Conservation (phyloP, 2,113 vertebrate genomes). For the Ailuropoda melanoleuca region DNA sequence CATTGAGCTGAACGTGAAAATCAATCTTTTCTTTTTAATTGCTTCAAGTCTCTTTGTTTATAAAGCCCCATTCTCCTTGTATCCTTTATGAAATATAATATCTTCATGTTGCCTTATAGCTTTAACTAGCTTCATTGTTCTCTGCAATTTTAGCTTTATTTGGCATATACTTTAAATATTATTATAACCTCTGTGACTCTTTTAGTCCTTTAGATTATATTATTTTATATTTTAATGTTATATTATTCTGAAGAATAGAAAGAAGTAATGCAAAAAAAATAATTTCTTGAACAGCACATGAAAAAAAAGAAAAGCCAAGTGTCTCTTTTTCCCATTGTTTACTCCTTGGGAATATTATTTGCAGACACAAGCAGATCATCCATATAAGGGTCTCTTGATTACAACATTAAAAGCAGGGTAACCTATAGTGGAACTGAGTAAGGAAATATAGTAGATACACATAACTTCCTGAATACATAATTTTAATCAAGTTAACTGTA, state of each 20-base stretch:
- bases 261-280: not conserved
- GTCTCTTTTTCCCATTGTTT: not conserved
- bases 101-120: not conserved
- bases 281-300: not conserved
- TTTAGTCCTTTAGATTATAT: not conserved
- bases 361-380: not conserved
- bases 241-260: not conserved
- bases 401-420: not conserved
- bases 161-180: not conserved
- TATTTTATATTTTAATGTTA: not conserved
- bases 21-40: not conserved
- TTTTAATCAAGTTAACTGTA: not conserved
- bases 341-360: not conserved
- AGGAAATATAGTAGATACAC: not conserved
- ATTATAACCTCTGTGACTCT: not conserved
- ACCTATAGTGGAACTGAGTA: not conserved
- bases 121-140: not conserved
- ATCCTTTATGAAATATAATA: not conserved
- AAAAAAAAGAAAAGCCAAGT: not conserved
- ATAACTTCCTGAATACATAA: not conserved
- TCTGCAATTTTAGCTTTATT: not conserved
- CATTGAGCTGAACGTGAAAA: not conserved
- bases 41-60: not conserved
- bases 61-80: not conserved
- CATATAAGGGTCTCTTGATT: not conserved